Conservation (phyloP, 2,113 vertebrate species). For the Talpa occidentalis region DNA sequence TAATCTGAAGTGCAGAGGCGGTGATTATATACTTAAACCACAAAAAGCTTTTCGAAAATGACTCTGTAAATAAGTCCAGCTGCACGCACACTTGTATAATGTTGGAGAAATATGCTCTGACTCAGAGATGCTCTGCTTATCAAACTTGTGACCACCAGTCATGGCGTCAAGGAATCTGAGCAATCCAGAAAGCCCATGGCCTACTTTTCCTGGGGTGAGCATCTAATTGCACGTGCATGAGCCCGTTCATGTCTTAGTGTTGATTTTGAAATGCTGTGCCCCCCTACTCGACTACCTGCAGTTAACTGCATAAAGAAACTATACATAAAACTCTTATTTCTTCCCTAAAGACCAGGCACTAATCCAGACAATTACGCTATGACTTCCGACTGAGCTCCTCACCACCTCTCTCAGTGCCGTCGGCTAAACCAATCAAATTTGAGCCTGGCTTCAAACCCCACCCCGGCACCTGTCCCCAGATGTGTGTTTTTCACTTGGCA, state of each 20-base stretch:
- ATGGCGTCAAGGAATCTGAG: not conserved
- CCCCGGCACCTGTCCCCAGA: not conserved
- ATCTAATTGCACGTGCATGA: not conserved
- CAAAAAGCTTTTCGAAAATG: not conserved
- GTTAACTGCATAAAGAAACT: not conserved
- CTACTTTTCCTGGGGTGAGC: not conserved
- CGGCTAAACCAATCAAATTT: not conserved
- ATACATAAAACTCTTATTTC: not conserved
- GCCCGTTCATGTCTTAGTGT: not conserved
- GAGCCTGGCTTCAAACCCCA: not conserved
- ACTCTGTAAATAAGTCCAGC: not conserved
- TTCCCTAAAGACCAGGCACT: not conserved
- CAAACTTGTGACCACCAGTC: not conserved
- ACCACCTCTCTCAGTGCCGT: rapidly evolving
- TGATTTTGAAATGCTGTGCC: not conserved
- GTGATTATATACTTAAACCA: not conserved
- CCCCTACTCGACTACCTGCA: not conserved
- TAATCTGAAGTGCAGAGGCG: not conserved
- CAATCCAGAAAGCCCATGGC: not conserved
- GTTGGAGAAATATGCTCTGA: not conserved
- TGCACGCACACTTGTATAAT: not conserved
- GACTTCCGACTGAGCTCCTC: not conserved
- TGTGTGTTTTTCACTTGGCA: not conserved
- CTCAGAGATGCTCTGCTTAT: not conserved
- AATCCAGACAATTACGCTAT: not conserved